phyloP scores from a whole-genome alignment of 1,140 invertebrate species.

The Neotoxoptera formosana region DNA sequence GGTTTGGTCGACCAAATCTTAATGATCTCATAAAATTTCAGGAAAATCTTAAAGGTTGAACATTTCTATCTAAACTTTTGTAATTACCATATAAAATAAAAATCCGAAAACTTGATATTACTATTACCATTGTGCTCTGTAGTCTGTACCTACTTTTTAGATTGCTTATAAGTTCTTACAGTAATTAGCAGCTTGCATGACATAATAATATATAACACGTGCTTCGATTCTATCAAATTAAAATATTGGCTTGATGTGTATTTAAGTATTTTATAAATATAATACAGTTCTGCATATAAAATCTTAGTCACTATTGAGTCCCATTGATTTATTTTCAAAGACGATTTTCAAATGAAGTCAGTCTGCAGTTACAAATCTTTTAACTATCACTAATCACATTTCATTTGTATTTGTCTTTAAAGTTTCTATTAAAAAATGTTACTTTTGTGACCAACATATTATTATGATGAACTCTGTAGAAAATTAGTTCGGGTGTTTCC shows the following conservation, averaged over 20 bases:
- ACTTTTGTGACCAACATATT: not conserved
- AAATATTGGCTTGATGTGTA: not conserved
- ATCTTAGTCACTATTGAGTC: not conserved
- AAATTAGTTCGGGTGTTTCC: not conserved
- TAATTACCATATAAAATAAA: not conserved
- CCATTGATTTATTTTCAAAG: not conserved
- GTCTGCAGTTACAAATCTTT: not conserved
- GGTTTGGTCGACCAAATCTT: too few relatives aligned
- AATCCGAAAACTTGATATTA: not conserved
- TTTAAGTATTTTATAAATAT: not conserved
- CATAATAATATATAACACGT: not conserved
- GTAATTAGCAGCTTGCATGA: not conserved
- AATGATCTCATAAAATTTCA: not conserved
- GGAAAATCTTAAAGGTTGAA: not conserved
- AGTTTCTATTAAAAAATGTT: conserved; percentile 10
- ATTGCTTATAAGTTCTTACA: not conserved
- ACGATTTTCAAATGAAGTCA: not conserved
- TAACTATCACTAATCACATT: not conserved
- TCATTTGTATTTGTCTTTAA: not conserved
- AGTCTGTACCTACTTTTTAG: not conserved
- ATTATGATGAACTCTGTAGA: not conserved
- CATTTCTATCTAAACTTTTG: not conserved
- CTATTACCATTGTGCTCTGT: not conserved
- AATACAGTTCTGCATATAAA: not conserved
- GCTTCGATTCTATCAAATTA: not conserved